These are phyloP conservation scores for Drosophila navojoa DNA, from an alignment of 1,140 invertebrate genomes.

Conservation along the genomic window DNA sequence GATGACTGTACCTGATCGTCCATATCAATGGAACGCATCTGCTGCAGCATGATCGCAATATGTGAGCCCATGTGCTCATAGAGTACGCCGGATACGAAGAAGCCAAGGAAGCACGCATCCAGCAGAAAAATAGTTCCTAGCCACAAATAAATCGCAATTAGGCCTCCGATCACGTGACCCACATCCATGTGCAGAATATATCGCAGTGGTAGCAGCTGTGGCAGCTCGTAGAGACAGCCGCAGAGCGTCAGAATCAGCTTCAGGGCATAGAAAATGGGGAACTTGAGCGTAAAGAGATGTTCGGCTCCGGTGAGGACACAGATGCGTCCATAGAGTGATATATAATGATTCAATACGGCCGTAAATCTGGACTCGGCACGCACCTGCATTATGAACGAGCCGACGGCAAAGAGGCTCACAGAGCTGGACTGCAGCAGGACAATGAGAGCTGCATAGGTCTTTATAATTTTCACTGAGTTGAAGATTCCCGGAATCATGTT, in stretches of 20 bases:
- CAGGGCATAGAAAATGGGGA: constrained; percentile 37
- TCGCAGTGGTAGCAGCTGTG: constrained; percentile 24
- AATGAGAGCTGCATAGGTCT: constrained; percentile 57
- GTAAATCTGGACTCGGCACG: constrained; percentile 39
- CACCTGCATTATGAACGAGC: constrained; percentile 57
- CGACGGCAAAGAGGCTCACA: constrained; percentile 51
- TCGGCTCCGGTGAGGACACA: constrained; percentile 6
- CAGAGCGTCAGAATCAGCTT: constrained; percentile 51
- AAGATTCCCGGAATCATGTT: constrained; percentile 33
- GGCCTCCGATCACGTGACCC: background rate
- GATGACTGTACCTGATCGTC: constrained; percentile 3
- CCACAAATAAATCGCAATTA: constrained; percentile 65
- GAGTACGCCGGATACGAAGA: constrained; percentile 58
- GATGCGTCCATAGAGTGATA: constrained; percentile 58
- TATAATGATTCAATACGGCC: constrained; percentile 58
- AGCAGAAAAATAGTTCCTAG: constrained; percentile 67
- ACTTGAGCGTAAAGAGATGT: constrained; percentile 51
- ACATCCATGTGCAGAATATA: background rate
- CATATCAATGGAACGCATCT: constrained; percentile 55
- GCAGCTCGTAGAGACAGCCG: constrained; percentile 56
- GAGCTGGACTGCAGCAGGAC: constrained; percentile 40
- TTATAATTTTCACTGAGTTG: background rate
- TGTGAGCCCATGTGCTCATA: constrained; percentile 67
- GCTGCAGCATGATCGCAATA: constrained; percentile 49
- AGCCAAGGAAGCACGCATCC: constrained; percentile 69